A percentile compares a stretch with the other conserved stretches of the same genome.
These are phyloP conservation scores for Neodiprion virginianus DNA, from an alignment of 1,140 invertebrate species.

Conservation along the genomic window DNA sequence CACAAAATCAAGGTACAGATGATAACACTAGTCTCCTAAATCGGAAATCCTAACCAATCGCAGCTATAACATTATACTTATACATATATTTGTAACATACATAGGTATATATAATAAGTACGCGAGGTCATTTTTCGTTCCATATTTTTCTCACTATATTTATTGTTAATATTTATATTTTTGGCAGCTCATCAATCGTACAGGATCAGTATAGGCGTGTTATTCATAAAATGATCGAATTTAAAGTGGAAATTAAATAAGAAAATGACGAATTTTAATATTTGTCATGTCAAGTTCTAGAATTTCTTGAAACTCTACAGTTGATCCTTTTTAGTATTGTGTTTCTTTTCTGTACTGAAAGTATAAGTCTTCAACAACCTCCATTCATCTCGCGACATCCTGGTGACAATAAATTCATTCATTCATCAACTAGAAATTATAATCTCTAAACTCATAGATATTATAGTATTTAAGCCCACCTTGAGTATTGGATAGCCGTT, in stretches of 20 bases:
- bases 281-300: background rate
- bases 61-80: background rate
- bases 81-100: background rate
- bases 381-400: background rate
- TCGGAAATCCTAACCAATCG: background rate
- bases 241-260: background rate
- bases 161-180: constrained; percentile 10
- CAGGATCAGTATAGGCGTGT: background rate
- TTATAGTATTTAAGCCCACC: too few species aligned
- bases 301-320: background rate
- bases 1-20: background rate
- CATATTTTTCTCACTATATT: constrained; percentile 11
- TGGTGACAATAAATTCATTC: background rate
- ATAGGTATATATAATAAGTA: background rate
- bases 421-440: background rate
- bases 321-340: background rate
- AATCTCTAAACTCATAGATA: too few species aligned
- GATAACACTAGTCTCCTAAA: background rate
- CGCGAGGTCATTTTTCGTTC: background rate
- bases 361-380: too few species aligned
- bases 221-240: background rate
- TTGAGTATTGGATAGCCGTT: background rate
- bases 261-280: background rate
- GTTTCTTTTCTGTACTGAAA: background rate
- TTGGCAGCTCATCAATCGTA: background rate